Evolutionary conservation across 2,888 invertebrate species (phyloP).

Genomic region (Zhuqinia jingwanae): DNA sequence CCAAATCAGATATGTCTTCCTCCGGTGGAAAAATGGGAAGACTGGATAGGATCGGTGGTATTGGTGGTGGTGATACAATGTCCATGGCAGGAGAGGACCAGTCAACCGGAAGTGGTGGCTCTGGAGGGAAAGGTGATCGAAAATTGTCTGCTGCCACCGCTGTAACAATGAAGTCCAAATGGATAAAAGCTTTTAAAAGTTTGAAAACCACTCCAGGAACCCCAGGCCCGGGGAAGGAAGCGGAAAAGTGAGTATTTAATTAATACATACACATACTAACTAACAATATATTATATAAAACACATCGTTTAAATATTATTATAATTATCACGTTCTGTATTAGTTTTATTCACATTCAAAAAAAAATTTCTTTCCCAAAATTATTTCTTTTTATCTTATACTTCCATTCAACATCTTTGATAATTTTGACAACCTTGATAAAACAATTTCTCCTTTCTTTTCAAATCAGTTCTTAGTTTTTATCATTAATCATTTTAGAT

Average conservation of each 20-base stretch:
- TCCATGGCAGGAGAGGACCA: slow-evolving; percentile 55
- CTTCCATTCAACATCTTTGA: too few species aligned
- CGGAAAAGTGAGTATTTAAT: slow-evolving; percentile 85
- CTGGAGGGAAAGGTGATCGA: slow-evolving; percentile 83
- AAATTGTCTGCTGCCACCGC: slow-evolving; percentile 90
- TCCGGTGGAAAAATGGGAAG: slow-evolving; percentile 46
- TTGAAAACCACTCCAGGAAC: slow-evolving; percentile 87
- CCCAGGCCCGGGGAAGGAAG: slow-evolving; percentile 81
- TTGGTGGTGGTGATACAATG: slow-evolving; percentile 28
- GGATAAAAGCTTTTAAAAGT: slow-evolving; percentile 98
- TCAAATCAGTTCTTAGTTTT: too few species aligned
- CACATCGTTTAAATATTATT: too few species aligned
- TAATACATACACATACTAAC: slow-evolving; percentile 24
- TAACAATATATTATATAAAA: too few species aligned
- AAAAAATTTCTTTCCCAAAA: not conserved
- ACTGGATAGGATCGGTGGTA: slow-evolving; percentile 42
- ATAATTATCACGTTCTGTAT: too few species aligned
- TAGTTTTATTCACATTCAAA: not conserved
- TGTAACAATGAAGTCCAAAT: slow-evolving; percentile 93
- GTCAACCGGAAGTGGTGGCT: slow-evolving; percentile 61
- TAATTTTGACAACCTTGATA: too few species aligned
- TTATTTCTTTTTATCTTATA: too few species aligned
- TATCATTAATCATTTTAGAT: too few species aligned
- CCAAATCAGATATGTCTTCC: slow-evolving; percentile 65
- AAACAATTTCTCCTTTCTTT: too few species aligned